Evolutionary conservation across 2,113 vertebrate species (phyloP), one percentile per base, ranked within the genome.

Genomic region (Odocoileus virginianus): DNA sequence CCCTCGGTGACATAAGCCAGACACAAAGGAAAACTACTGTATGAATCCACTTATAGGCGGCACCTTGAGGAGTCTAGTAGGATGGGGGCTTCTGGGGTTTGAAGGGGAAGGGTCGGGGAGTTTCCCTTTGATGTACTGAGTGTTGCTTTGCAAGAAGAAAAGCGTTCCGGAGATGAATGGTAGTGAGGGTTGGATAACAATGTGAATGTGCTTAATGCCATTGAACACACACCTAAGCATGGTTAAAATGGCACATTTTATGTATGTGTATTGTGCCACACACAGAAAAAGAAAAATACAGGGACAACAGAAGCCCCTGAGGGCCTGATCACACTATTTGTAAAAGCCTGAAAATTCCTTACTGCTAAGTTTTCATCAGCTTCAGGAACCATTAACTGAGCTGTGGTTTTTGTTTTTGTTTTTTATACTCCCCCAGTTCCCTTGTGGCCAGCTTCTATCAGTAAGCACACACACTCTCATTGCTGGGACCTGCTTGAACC

Each of bases 71-170:
- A 13, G 21, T 30, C 47, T 12, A 6, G 14, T 5, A 30, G 64
- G 50, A 47, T 1, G 15, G n/a, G 7, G 83, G 11, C 1, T 28
- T 64, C 55, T 1, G 2, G 6, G 9, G 89, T 1, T 27, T 9
- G 27, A 17, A 28, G 11, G 45, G n/a, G 2, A 14, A 25, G 36
- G 12, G 14, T 1, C 2, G 10, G 16, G 40, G 33, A 83, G n/a
- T 19, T 2, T 1, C 15, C n/a, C 60, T 27, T 40, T 40, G 45
- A 21, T 2, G 11, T 28, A 7, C 1, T 7, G 67, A 52, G 86
- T 23, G n/a, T 28, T 52, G 7, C 6, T 21, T 5, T 28, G n/a
- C 25, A 76, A 40, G 61, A 47, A 4, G 50, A 71, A 36, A 57
- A 40, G n/a, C 3, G 5, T 28, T 76, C 91, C 36, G 47, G 52